Evolutionary conservation across 2,797 vertebrate species (phyloP), one percentile per base, ranked within the genome.

Genomic region (Eupleurogrammus muticus): DNA sequence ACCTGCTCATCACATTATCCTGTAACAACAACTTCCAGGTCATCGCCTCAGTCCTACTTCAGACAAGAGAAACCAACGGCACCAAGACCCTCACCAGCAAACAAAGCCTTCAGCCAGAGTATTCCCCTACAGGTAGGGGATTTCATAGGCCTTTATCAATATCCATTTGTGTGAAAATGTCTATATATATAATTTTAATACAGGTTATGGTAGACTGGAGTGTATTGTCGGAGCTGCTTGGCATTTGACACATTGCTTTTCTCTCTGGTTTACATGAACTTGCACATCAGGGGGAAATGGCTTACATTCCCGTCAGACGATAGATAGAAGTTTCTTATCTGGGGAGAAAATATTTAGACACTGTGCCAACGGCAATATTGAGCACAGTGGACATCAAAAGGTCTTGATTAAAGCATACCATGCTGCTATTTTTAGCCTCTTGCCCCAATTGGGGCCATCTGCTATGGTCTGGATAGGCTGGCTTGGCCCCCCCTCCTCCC

Each of bases 1-100:
- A 99, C 83, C 94, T 99, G 82, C 91, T 99, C 88, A 98, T 98
- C 65, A 93, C 95, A 0, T 88, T 99, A 0, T 97, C 97, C 69
- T 97, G 96, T 81, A 97, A 97, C 75, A 96, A 93, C 92, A 97
- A 95, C 89, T 98, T 97, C 88, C 96, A 97, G 67, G 83, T 94
- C 74, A 93, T 99, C 28, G 97, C 97, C 20, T 96, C 96, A 0
- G 95, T 99, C 35, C 93, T 99, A 64, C 95, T 99, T 74, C 96
- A 97, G 85, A 97, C 96, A 19, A 93, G 95, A 28, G 97, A 98
- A 77, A 89, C 97, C 86, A 95, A 95, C 9, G 91, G 95, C 85
- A 94, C 90, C 64, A 99, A 97, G 87, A 97, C 96, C 0, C 94
- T 99, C 60, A 99, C 96, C 3, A 91, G 96, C 61, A 96, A 97